phyloP scores from a whole-genome alignment of 1,140 invertebrate genomes.

The Cydia pomonella region DNA sequence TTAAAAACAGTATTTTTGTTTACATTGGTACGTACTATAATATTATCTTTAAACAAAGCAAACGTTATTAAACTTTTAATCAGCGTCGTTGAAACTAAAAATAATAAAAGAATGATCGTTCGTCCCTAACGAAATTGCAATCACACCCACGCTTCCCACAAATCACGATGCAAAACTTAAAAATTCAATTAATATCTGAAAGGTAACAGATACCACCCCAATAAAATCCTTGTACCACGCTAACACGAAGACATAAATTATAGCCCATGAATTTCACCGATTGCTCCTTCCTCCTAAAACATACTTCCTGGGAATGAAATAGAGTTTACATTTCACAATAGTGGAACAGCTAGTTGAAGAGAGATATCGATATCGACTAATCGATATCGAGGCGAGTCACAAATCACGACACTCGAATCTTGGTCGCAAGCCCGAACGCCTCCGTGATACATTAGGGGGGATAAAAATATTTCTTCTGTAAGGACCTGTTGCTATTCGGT shows the following conservation, averaged over 20 bases:
- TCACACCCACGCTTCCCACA: slow-evolving; percentile 44
- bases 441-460: slow-evolving; percentile 37
- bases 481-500: slow-evolving; percentile 36
- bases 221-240: slow-evolving; percentile 35
- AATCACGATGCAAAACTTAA: slow-evolving; percentile 62
- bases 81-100: neutral
- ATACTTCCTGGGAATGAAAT: neutral
- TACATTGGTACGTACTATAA: no score
- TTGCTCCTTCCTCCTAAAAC: neutral
- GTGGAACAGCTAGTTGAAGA: neutral
- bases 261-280: slow-evolving; percentile 19
- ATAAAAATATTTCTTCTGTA: slow-evolving; percentile 38
- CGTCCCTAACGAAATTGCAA: slow-evolving; percentile 11
- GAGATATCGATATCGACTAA: slow-evolving; percentile 34
- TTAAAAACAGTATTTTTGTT: no score
- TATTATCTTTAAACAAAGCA: no score
- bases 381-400: slow-evolving; percentile 37
- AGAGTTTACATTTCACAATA: slow-evolving; percentile 13
- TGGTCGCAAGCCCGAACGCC: slow-evolving; percentile 24
- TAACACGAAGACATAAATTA: slow-evolving; percentile 33
- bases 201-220: slow-evolving; percentile 48
- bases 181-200: slow-evolving; percentile 67
- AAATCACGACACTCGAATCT: slow-evolving; percentile 36
- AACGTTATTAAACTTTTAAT: no score
- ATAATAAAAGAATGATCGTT: neutral